Evolutionary conservation across 2,113 vertebrate genomes (phyloP).

Genomic region (Mustelus asterias): DNA sequence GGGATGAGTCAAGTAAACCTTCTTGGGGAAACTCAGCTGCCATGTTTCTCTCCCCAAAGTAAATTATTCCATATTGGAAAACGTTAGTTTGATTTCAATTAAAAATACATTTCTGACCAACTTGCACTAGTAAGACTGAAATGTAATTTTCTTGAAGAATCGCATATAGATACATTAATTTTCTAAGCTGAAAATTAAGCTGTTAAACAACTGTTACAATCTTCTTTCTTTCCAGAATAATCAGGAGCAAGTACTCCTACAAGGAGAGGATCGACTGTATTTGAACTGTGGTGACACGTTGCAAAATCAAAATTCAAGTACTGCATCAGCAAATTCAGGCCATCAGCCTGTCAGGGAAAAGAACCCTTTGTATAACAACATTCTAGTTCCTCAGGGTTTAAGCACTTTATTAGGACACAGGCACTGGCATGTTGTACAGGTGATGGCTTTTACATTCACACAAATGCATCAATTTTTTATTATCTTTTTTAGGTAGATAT

Average conservation of each 20-base stretch:
- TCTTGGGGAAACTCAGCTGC: background rate
- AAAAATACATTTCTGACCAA: background rate
- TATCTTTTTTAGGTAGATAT: background rate
- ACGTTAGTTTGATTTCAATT: background rate
- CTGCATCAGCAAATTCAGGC: slow-evolving; percentile 52
- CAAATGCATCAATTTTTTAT: background rate
- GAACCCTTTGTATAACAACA: slow-evolving; percentile 59
- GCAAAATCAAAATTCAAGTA: slow-evolving; percentile 66
- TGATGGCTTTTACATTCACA: slow-evolving; percentile 45
- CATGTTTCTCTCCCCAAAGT: background rate
- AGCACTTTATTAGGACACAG: slow-evolving; percentile 98
- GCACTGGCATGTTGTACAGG: slow-evolving; percentile 98
- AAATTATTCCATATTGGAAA: background rate
- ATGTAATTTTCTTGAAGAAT: background rate
- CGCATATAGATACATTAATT: background rate
- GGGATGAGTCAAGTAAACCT: too few relatives aligned
- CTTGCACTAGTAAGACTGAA: background rate
- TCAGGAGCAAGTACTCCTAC: slow-evolving; percentile 94
- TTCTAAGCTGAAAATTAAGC: background rate
- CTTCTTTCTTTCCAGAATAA: slow-evolving; percentile 68
- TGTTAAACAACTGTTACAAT: background rate
- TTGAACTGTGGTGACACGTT: slow-evolving; percentile 87
- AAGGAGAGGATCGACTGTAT: slow-evolving; percentile 93
- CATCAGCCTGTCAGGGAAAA: slow-evolving; percentile 55
- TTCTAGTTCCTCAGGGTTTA: slow-evolving; percentile 84